These are phyloP conservation scores for Fulmarus glacialis DNA, from an alignment of 2,113 vertebrate species.

Conservation along the genomic window DNA sequence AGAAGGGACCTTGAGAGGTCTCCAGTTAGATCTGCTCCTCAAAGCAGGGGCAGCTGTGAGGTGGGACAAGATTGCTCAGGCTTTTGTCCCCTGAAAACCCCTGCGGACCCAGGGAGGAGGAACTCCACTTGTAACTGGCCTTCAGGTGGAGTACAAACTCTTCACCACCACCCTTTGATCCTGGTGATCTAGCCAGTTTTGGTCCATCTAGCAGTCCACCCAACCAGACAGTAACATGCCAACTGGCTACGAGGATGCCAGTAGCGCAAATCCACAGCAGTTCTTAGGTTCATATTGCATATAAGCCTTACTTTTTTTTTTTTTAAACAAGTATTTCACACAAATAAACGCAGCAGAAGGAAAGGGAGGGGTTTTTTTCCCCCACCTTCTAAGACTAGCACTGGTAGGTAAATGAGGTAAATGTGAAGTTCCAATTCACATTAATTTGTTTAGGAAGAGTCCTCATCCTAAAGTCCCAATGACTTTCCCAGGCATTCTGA, in stretches of 20 bases:
- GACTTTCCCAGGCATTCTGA: background rate
- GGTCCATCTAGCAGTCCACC: background rate
- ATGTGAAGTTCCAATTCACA: background rate
- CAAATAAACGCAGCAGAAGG: background rate
- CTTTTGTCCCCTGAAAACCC: background rate
- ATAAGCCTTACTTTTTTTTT: background rate
- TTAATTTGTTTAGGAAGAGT: background rate
- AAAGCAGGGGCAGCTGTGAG: background rate
- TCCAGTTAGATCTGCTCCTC: background rate
- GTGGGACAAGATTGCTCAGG: background rate
- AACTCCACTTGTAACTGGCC: background rate
- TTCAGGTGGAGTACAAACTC: background rate
- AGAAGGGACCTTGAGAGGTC: background rate
- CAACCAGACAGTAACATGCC: background rate
- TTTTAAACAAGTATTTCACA: background rate
- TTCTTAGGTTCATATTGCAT: background rate
- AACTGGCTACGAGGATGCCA: accelerated
- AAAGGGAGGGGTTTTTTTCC: background rate
- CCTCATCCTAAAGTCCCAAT: background rate
- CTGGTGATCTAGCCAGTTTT: background rate
- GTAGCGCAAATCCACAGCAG: background rate
- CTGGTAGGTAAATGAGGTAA: background rate
- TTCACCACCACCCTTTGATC: background rate
- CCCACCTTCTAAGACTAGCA: background rate
- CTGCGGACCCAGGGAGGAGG: background rate